Evolutionary conservation across 2,797 vertebrate species (phyloP), one percentile per base, ranked within the genome.

Genomic region (Gephyroberyx darwinii): DNA sequence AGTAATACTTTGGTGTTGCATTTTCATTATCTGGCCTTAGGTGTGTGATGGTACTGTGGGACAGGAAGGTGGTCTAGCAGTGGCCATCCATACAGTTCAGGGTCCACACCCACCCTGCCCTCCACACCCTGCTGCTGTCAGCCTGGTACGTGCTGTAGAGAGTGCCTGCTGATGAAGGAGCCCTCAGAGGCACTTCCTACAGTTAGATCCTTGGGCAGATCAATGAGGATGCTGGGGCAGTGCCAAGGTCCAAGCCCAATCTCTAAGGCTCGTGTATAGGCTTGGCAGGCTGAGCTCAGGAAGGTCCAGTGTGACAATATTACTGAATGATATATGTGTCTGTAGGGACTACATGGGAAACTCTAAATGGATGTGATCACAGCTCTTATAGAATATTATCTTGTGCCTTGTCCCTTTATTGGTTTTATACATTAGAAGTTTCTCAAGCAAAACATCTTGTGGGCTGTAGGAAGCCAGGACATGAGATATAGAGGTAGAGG

Each of bases 111-210:
- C 83, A n/a, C 54, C 30, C 19, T 61, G 51, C 56, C 50, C 78
- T 86, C 82, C 86, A 80, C 77, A 80, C 77, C 81, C 82, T 68
- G 60, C 66, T 65, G 65, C 54, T 53, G 17, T 64, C 65, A 71
- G 77, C 57, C 39, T 83, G 81, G 74, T 86, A 90, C 88, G 80
- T 87, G 87, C 88, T 47, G 53, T 1, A 17, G 17, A 65, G 62
- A 3, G 63, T 52, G 84, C 80, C 26, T 59, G 60, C 12, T 74
- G 77, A 72, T 55, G 70, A 69, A 20, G 71, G 39, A 53, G 50
- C 68, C 30, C 20, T 59, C 75, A 65, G 60, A 84, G 56, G 22
- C 56, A 65, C 63, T 52, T 20, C 50, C 26, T 20, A 37, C 14
- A 22, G 47, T 31, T 31, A 52, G 52, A 39, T 39, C 9, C 56